Evolutionary conservation across 2,888 invertebrate genomes (phyloP), one percentile per base, ranked within the genome.

Genomic region (Morpho helenor): DNA sequence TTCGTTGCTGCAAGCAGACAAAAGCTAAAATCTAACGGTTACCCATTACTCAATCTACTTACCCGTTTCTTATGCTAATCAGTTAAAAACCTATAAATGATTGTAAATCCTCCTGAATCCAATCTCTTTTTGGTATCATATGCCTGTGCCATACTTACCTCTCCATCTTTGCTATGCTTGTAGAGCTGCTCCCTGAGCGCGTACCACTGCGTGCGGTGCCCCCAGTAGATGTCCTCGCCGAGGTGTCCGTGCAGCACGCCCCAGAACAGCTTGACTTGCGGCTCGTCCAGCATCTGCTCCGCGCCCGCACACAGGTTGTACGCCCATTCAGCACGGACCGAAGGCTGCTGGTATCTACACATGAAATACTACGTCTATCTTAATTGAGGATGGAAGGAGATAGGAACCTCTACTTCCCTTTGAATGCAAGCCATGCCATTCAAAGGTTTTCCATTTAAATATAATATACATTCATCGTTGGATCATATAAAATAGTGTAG

Each of bases 271-370:
- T 80, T 80, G 56, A 90, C 86, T 45, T 83, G 84, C 7, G 86
- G 84, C 71, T 91, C 91, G 67, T 91, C 91, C 55, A 88, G 73
- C 84, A 83, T 82, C 69, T 87, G 88, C 62, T 89, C 89, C 0
- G 83, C 88, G 49, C 88, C 84, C 1, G 87, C 87, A 72, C 89
- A 90, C 64, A 91, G 69, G 69, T 90, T 91, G 77, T 91, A 91
- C 7, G 91, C 87, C 91, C 91, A 91, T 63, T 91, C 91, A 0
- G 88, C 89, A n/a, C 91, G 86, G 31, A 90, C 82, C 4, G 80
- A 78, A 0, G 84, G 72, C 64, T 91, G 90, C 50, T 87, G 87
- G 69, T 91, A 91, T 64, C 90, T 91, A 57, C 8, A 7, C 3
- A 10, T 16, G 16, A 16, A 16, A 16, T 2, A 16, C 16, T 16